Evolutionary conservation across 2,797 vertebrate genomes (phyloP).

Genomic region (Muscicapa striata): DNA sequence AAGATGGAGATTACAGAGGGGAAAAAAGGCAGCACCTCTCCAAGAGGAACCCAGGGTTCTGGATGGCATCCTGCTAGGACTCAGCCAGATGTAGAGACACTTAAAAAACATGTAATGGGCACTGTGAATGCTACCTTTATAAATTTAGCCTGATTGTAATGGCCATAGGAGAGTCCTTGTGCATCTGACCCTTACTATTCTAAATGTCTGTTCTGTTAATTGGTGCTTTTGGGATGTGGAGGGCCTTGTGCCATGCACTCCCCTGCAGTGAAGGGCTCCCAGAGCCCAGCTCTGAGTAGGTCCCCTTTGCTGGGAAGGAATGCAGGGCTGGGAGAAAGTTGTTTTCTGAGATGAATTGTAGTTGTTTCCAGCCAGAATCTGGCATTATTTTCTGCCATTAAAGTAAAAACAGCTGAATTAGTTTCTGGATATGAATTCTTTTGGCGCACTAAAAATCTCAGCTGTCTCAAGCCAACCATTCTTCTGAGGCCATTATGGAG

Average conservation of each 20-base stretch:
- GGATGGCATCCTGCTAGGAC: constrained; percentile 26
- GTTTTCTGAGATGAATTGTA: constrained; percentile 33
- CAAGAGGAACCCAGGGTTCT: background rate
- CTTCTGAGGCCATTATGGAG: constrained; percentile 38
- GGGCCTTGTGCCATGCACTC: background rate
- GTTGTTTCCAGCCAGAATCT: constrained; percentile 36
- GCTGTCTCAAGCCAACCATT: constrained; percentile 50
- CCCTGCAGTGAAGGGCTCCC: background rate
- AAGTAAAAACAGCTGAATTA: constrained; percentile 53
- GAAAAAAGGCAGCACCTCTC: background rate
- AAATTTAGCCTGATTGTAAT: constrained; percentile 37
- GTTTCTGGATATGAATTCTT: constrained; percentile 44
- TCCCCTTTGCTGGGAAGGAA: constrained; percentile 15
- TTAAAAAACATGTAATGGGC: background rate
- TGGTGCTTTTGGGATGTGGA: background rate
- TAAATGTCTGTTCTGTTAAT: background rate
- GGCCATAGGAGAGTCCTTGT: background rate
- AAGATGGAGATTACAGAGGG: constrained; percentile 11
- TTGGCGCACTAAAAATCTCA: constrained; percentile 7
- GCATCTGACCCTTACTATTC: background rate
- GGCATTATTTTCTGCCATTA: constrained; percentile 37
- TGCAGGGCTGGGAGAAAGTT: constrained; percentile 6
- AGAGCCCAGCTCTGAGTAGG: background rate
- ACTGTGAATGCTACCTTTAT: constrained; percentile 5
- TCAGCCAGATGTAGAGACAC: background rate